Percentiles rank a stretch among this genome's conserved stretches.
phyloP scores from a whole-genome alignment of 2,113 vertebrate genomes.

The Cairina moschata region DNA sequence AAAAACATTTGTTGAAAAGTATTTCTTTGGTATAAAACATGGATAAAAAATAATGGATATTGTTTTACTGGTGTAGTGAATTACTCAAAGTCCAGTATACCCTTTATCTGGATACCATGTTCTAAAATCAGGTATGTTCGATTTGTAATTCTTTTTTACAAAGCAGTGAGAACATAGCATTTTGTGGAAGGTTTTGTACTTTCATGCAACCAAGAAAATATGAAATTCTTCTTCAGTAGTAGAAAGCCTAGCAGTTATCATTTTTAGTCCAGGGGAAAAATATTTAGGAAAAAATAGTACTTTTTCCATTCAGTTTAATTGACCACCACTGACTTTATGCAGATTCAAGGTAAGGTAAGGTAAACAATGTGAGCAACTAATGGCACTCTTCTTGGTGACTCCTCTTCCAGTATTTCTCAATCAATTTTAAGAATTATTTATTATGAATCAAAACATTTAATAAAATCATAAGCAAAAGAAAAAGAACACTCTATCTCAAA shows the following conservation, averaged over 20 bases:
- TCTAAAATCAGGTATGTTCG: not conserved
- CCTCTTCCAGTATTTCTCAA: not conserved
- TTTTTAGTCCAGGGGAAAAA: not conserved
- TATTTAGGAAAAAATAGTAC: not conserved
- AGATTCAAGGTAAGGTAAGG: not conserved
- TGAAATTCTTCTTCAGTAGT: not conserved
- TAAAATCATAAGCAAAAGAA: not conserved
- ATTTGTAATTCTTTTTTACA: not conserved
- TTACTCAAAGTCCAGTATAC: not conserved
- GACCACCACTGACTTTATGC: not conserved
- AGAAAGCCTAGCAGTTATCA: not conserved
- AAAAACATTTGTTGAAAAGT: not conserved
- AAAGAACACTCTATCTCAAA: not conserved
- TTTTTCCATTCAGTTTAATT: not conserved
- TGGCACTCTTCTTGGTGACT: not conserved
- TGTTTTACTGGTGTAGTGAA: not conserved
- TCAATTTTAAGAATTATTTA: constrained; percentile 4
- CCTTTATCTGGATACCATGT: not conserved
- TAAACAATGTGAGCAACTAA: not conserved
- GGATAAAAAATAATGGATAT: not conserved
- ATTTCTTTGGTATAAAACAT: not conserved
- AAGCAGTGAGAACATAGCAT: not conserved
- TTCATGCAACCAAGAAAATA: not conserved
- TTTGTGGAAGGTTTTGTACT: not conserved
- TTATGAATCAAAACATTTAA: not conserved